A percentile compares a stretch with the other conserved stretches of the same genome.
Conservation (phyloP, 2,888 invertebrate genomes). For the Scaptomyza reducta region DNA sequence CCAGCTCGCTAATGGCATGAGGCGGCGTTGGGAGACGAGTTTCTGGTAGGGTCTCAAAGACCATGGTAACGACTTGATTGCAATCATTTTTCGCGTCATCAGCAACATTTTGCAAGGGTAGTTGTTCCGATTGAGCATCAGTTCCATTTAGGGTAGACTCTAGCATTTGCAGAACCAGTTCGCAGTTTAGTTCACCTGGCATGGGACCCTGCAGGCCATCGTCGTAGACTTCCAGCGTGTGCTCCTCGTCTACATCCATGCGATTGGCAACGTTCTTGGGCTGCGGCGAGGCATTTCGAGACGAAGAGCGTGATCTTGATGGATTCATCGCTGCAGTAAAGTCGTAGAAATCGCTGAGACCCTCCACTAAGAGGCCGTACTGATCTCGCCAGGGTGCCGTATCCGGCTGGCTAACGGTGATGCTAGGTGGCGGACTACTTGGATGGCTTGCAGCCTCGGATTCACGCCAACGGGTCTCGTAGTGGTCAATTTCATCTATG, state of each 20-base stretch:
- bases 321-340: constrained; percentile 83
- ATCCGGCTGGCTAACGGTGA: constrained; percentile 70
- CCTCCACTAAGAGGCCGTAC: constrained; percentile 79
- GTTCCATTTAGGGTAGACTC: constrained; percentile 44
- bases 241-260: constrained; percentile 50
- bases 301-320: constrained; percentile 77
- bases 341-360: constrained; percentile 83
- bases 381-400: constrained; percentile 80
- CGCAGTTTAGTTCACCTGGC: constrained; percentile 59
- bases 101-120: constrained; percentile 64
- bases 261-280: constrained; percentile 75
- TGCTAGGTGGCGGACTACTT: constrained; percentile 33
- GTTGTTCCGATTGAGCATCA: constrained; percentile 13
- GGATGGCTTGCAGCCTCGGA: constrained; percentile 33
- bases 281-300: constrained; percentile 73
- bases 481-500: constrained; percentile 81
- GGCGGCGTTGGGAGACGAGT: constrained; percentile 52
- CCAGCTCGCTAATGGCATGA: constrained; percentile 31
- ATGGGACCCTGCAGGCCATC: constrained; percentile 55
- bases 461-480: constrained; percentile 77
- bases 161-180: constrained; percentile 66
- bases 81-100: constrained; percentile 56
- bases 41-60: constrained; percentile 33
- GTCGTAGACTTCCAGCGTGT: constrained; percentile 70
- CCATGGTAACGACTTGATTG: constrained; percentile 45